phyloP scores from a whole-genome alignment of 2,113 vertebrate species.

The Dicentrarchus labrax region DNA sequence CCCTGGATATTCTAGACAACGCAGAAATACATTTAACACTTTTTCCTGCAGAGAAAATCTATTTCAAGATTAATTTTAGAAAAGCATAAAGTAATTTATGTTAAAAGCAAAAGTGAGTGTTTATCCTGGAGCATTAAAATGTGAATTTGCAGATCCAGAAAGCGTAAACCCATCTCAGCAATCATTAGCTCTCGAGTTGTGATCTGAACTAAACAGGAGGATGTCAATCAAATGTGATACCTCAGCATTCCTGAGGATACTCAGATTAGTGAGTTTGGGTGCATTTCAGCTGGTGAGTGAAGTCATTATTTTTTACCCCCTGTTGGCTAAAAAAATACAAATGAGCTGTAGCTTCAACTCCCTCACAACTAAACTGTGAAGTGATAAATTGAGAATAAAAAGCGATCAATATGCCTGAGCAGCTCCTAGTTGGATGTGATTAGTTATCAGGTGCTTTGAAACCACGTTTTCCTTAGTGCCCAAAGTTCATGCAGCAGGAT shows the following conservation, averaged over 20 bases:
- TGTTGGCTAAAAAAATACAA: constrained; percentile 6
- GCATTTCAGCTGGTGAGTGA: not conserved
- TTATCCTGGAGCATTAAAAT: not conserved
- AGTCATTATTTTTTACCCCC: not conserved
- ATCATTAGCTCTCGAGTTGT: not conserved
- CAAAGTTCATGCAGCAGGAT: not conserved
- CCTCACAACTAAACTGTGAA: not conserved
- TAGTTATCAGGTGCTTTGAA: not conserved
- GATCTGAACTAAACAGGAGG: not conserved
- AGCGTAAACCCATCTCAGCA: not conserved
- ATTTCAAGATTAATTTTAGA: constrained; percentile 28
- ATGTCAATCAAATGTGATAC: not conserved
- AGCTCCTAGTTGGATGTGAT: not conserved
- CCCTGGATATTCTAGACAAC: not conserved
- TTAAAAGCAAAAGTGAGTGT: constrained; percentile 18
- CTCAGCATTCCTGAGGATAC: not conserved
- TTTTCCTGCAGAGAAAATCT: constrained; percentile 35
- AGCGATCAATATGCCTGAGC: not conserved
- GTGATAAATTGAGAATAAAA: constrained; percentile 3
- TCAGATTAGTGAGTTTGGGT: not conserved
- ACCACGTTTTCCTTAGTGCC: not conserved
- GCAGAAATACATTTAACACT: not conserved
- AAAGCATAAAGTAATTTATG: not conserved
- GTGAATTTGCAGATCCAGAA: not conserved
- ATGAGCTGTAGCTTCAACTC: constrained; percentile 7